phyloP scores from a whole-genome alignment of 2,888 invertebrate genomes.

The Hyposoter didymator region DNA sequence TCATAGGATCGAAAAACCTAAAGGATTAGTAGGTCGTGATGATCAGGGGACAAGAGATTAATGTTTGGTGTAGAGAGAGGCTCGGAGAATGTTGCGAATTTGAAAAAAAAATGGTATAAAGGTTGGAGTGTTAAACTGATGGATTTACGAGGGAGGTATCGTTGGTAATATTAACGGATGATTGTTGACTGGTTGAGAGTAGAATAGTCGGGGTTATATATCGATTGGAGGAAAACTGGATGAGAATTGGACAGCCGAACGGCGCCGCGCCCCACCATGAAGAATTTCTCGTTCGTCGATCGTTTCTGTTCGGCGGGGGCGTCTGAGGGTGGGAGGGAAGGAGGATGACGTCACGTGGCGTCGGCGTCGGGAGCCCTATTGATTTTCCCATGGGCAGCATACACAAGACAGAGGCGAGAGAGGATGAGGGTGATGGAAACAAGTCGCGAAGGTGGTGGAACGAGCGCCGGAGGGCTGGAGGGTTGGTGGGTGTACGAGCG shows the following conservation, averaged over 20 bases:
- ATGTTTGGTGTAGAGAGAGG: not conserved
- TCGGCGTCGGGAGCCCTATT: constrained; percentile 75
- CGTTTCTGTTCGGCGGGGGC: constrained; percentile 46
- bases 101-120: not conserved
- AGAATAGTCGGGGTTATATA: constrained; percentile 1
- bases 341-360: constrained; percentile 79
- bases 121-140: constrained; percentile 18
- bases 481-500: constrained; percentile 38
- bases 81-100: not conserved
- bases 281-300: constrained; percentile 44
- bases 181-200: not conserved
- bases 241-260: constrained; percentile 53
- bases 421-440: constrained; percentile 18
- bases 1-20: not conserved
- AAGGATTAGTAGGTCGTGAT: not conserved
- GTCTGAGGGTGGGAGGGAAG: constrained; percentile 47
- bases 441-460: constrained; percentile 46
- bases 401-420: constrained; percentile 50
- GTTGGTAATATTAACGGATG: not conserved
- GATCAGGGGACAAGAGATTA: not conserved
- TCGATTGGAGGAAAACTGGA: constrained; percentile 46
- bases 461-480: constrained; percentile 35
- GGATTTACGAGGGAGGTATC: constrained; percentile 19
- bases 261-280: constrained; percentile 59
- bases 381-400: constrained; percentile 76